These are phyloP conservation scores for Drosophila borealis DNA, from an alignment of 2,888 invertebrate species.

Conservation along the genomic window DNA sequence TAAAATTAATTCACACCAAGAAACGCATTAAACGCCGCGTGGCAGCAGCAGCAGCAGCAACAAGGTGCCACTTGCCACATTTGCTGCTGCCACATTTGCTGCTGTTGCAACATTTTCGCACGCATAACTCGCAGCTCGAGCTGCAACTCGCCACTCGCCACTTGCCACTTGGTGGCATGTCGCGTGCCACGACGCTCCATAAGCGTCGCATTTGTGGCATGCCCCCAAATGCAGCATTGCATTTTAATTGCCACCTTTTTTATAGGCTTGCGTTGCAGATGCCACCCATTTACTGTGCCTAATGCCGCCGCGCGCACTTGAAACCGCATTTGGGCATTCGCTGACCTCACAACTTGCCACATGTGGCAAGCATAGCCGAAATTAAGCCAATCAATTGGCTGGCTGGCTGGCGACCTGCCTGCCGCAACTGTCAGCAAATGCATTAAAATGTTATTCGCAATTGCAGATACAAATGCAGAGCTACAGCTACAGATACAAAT, in stretches of 20 bases:
- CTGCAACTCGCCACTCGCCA: slow-evolving; percentile 20
- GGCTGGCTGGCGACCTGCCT: slow-evolving; percentile 8
- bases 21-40: slow-evolving; percentile 61
- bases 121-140: slow-evolving; percentile 72
- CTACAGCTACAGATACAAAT: slow-evolving; percentile 10
- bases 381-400: slow-evolving; percentile 66
- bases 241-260: slow-evolving; percentile 4
- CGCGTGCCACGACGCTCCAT: slow-evolving; percentile 64
- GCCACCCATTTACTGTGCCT: slow-evolving; percentile 40
- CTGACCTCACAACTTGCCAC: slow-evolving; percentile 16
- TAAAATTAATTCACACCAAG: slow-evolving; percentile 83
- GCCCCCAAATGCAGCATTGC: slow-evolving; percentile 34
- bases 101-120: slow-evolving; percentile 76
- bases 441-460: slow-evolving; percentile 72
- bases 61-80: slow-evolving; percentile 52
- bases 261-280: slow-evolving; percentile 12
- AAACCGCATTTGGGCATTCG: slow-evolving; percentile 15
- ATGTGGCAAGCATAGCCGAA: slow-evolving; percentile 27
- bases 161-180: slow-evolving; percentile 37
- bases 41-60: slow-evolving; percentile 20
- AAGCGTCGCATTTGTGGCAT: slow-evolving; percentile 51
- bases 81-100: slow-evolving; percentile 11
- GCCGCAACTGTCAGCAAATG: slow-evolving; percentile 64
- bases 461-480: slow-evolving; percentile 26
- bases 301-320: slow-evolving; percentile 53